Evolutionary conservation across 2,797 vertebrate species (phyloP), one percentile per base, ranked within the genome.

Genomic region (Craterocephalus amniculus): DNA sequence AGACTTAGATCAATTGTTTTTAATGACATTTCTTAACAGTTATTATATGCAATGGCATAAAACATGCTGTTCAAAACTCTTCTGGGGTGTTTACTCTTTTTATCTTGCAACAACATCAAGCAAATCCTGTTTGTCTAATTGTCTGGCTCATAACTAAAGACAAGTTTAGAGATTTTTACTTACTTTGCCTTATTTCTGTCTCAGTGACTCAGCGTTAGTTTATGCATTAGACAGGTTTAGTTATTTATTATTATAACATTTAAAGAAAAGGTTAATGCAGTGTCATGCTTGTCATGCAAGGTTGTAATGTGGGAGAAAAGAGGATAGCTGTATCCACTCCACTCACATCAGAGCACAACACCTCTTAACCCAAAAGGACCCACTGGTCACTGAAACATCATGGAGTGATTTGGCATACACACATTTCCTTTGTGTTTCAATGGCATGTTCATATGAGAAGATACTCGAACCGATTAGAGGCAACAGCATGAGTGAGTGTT

Each of bases 281-380:
- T 55, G 63, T 49, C 74, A 72, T 66, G 67, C 62, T 64, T 67
- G 60, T 68, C 93, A 93, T 94, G 93, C 93, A 91, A 51, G 83
- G 87, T 80, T 90, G 89, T 80, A 88, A 78, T 83, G 81, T 88
- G 87, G 87, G 73, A 87, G 79, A 77, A 79, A 87, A 85, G 85
- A 84, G 81, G 74, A 91, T 87, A 93, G 94, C 95, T 96, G 95
- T 95, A 96, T 96, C 95, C 90, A 94, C 94, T 95, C 89, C 91
- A 93, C 92, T 88, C 85, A 92, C 80, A 88, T 89, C 89, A 89
- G 89, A 89, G 80, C 83, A 80, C 77, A 81, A 84, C 75, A 83
- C 78, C 68, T 84, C 85, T 70, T 74, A 90, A 90, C 84, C 79
- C 83, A 83, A 78, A 58, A 81, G 76, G 78, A 88, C 82, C 89